Base-by-base conservation (phyloP, 2,888 invertebrate species). In the Orthosia gothica region DNA sequence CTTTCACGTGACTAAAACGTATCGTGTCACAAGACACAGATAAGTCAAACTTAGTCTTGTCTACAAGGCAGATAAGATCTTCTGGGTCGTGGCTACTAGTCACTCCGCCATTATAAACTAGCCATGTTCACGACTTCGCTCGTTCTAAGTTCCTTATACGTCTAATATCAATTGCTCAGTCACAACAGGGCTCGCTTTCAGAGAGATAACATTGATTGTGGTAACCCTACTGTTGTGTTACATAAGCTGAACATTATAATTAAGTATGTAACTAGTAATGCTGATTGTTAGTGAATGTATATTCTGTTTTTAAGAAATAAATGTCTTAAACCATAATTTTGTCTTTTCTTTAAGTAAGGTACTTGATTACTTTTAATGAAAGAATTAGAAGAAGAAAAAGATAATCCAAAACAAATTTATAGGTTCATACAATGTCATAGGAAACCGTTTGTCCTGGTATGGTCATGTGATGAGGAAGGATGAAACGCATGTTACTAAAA, bases 21-120 rank as follows among this genome's bases (percentile, higher is more conserved):
- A 59, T 79, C 57, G 54, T 80, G 71, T 68, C 57, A 57, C 80
- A 57, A 74, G 69, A 69, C 68, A 52, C 13, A 71, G 67, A 68
- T 63, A 63, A 83, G 65, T 83, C 81, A 69, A 84, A 71, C 61
- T 55, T 47, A 61, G 70, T 79, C 68, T 76, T 87, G 85, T 87
- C 81, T 78, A 83, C 85, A 85, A 81, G 50, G 5, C 12, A 20
- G 87, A 87, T 87, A 76, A 74, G 50, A 87, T 86, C 83, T 76
- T n/a, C 32, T 49, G 40, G 49, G 79, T 80, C 72, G 77, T 82
- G 76, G 74, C 75, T 57, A 73, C 73, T 74, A 81, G 79, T 81
- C 76, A 67, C 67, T 71, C 58, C 47, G 58, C 66, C 67, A 70
- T 71, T 83, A 79, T 76, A 79, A 77, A 75, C 68, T 75, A 81